These are phyloP conservation scores for Melanaphis sacchari DNA, from an alignment of 1,140 invertebrate species.

Conservation along the genomic window DNA sequence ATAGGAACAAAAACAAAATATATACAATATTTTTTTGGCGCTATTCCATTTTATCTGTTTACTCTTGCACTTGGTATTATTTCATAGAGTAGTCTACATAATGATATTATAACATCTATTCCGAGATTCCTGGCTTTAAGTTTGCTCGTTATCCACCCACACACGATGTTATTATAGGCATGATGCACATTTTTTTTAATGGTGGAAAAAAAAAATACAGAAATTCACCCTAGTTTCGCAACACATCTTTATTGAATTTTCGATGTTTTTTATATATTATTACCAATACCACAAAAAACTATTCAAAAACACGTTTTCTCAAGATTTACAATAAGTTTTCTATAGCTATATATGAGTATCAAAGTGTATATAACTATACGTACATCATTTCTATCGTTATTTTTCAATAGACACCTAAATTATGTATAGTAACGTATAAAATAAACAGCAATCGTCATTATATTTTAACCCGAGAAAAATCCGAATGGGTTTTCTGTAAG, in stretches of 20 bases:
- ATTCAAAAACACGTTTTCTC: not conserved
- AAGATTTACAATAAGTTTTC: not conserved
- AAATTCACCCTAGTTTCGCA: not conserved
- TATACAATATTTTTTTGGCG: slow-evolving; percentile 33
- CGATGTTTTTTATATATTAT: not conserved
- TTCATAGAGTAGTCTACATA: not conserved
- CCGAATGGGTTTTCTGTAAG: not conserved
- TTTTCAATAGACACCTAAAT: slow-evolving; percentile 21
- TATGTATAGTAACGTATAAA: not conserved
- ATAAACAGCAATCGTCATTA: not conserved
- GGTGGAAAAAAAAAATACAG: not conserved
- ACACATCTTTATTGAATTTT: slow-evolving; percentile 13
- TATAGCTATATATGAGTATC: not conserved
- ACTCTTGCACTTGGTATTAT: slow-evolving; percentile 15
- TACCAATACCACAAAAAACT: not conserved
- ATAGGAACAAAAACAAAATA: slow-evolving; percentile 16
- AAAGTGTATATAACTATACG: not conserved
- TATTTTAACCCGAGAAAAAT: not conserved
- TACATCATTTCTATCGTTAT: not conserved
- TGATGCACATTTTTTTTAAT: not conserved
- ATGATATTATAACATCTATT: slow-evolving; percentile 3
- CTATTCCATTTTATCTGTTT: slow-evolving; percentile 43
- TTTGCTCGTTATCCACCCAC: slow-evolving; percentile 7
- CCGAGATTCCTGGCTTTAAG: not conserved
- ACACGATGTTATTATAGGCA: not conserved